Evolutionary conservation across 2,113 vertebrate genomes (phyloP), one percentile per base, ranked within the genome.

Genomic region (Piprites chloris): DNA sequence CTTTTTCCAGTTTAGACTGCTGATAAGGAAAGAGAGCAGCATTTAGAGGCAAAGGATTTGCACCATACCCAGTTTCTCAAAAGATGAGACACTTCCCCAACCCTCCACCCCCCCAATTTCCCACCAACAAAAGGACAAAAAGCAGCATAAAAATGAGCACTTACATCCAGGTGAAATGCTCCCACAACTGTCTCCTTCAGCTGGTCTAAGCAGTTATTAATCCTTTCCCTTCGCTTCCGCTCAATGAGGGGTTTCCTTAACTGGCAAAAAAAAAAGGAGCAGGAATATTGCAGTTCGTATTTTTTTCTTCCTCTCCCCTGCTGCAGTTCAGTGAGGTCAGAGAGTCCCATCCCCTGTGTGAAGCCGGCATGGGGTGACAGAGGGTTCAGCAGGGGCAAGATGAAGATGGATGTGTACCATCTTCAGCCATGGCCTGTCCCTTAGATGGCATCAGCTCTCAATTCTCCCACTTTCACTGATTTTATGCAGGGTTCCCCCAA

Each of bases 1-100:
- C 99, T 74, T 99, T 99, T 85, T 99, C 99, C 53, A 99, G 96
- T 75, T 99, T 99, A 71, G 99, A 99, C 96, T 99, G 99, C 99
- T 99, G 96, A 89, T 50, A 27, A 47, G 83, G 91, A 73, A 69
- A 77, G 79, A 52, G 30, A 0, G 9, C 59, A 49, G 63, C 28
- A 23, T 50, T 68, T 53, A 79, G 33, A 47, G 52, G 59, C 28
- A 11, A 58, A 46, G 20, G 23, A 21, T 79, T 90, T 42, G 39
- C 27, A 39, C 52, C 9, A 1, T 33, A 26, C 66, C 21, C 23
- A 7, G 9, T 37, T 79, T 65, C 26, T 50, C n/a, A 52, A 23
- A 50, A 16, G 26, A 42, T 42, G 26, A 75, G 14, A 5, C 13
- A 5, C 8, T 7, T 23, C 20, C 11, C 6, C 3, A 59, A 33